phyloP scores from a whole-genome alignment of 2,113 vertebrate species.

The Saimiri boliviensis region DNA sequence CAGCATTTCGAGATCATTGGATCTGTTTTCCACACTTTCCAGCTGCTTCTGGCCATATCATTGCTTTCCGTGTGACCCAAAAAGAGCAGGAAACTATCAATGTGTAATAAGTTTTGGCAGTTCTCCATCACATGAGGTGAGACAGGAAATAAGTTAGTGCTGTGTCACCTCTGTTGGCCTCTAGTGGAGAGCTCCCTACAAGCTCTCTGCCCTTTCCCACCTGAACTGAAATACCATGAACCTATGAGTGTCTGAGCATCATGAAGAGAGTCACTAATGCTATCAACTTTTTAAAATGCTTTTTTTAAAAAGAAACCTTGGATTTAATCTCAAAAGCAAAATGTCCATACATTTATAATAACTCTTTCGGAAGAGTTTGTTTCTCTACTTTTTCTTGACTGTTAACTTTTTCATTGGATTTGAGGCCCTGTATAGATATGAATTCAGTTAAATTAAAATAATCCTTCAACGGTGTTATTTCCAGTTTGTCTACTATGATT shows the following conservation, averaged over 20 bases:
- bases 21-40: neutral
- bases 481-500: neutral
- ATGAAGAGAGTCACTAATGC: neutral
- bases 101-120: neutral
- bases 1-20: neutral
- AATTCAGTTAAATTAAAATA: conserved; percentile 4
- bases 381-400: neutral
- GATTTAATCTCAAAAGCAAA: neutral
- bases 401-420: neutral
- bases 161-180: neutral
- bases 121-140: neutral
- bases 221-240: neutral
- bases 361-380: neutral
- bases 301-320: neutral
- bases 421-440: neutral
- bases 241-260: neutral
- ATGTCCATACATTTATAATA: neutral
- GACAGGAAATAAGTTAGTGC: neutral
- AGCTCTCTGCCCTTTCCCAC: neutral
- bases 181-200: neutral
- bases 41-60: neutral
- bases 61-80: neutral
- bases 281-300: neutral
- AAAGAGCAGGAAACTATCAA: neutral
- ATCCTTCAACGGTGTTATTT: neutral